A percentile compares a stretch with the other conserved stretches of the same genome.
phyloP scores from a whole-genome alignment of 30 jellyfish, hydroid and myxozoan species.

The Aurelia aurita region DNA sequence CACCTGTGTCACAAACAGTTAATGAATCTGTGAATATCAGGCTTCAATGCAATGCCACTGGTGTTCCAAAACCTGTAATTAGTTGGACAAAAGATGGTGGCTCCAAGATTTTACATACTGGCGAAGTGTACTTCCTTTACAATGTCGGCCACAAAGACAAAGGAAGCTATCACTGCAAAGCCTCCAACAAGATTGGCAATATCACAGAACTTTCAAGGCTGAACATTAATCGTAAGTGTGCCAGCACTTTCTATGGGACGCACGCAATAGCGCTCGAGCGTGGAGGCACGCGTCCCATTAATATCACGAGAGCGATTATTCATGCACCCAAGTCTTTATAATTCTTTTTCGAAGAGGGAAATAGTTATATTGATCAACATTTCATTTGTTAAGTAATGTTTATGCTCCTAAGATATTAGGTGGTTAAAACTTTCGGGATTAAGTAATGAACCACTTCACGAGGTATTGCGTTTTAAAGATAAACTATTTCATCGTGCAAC shows the following conservation, averaged over 20 bases:
- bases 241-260: neutral
- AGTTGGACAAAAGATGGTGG: constrained; percentile 76
- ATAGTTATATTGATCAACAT: too few relatives aligned
- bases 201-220: constrained; percentile 54
- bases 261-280: too few relatives aligned
- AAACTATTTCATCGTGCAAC: too few relatives aligned
- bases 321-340: too few relatives aligned
- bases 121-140: constrained; percentile 33
- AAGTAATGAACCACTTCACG: too few relatives aligned
- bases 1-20: constrained; percentile 61
- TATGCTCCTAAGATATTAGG: too few relatives aligned
- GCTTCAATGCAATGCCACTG: constrained; percentile 85
- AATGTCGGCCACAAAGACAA: constrained; percentile 71
- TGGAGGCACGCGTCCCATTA: too few relatives aligned
- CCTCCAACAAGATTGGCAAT: constrained; percentile 76
- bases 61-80: constrained; percentile 85
- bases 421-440: too few relatives aligned
- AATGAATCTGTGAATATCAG: constrained; percentile 54
- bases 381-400: too few relatives aligned
- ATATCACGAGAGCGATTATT: too few relatives aligned
- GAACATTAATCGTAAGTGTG: constrained; percentile 79
- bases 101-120: constrained; percentile 25
- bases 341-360: too few relatives aligned
- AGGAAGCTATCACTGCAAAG: constrained; percentile 83
- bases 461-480: too few relatives aligned